Evolutionary conservation across 2,888 invertebrate species (phyloP), one percentile per base, ranked within the genome.

Genomic region (Kryphioiulus occultus): DNA sequence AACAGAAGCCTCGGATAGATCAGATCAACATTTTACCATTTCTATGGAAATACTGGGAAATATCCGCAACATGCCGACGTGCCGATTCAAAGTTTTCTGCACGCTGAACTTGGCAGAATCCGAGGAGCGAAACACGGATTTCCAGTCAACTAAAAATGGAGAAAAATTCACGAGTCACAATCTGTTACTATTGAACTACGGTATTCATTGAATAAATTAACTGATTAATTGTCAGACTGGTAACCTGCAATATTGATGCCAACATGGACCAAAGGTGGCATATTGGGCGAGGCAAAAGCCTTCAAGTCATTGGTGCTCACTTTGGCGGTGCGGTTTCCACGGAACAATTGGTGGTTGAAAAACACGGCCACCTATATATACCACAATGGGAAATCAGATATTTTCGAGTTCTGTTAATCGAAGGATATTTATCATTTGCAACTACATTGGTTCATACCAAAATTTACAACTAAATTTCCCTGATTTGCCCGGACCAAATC

Each of bases 41-140:
- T 95, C 94, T 0, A 94, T 93, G 15, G 96, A 96, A 90, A 99
- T 97, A 89, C 97, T 97, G 0, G 99, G 99, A 91, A 98, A 99
- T 90, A 99, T 94, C 19, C 97, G 94, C 83, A 99, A 91, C 32
- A 98, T 92, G 0, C 96, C 96, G 1, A 99, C 98, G 91, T 98
- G 96, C 89, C 95, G 94, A 90, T 35, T 84, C 95, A 96, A 91
- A 98, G 93, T 19, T 93, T 93, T 0, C 95, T 94, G 90, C 96
- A 95, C 0, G 97, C 95, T 12, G 92, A 91, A 90, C 96, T 96
- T 90, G 94, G 95, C 86, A 94, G 94, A 86, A 95, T 92, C 19
- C 0, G 92, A 93, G 0, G 94, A 93, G 10, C 95, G 94, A 90
- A 94, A 95, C 53, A 96, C 93, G 26, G 93, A 92, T 87, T 93